Evolutionary conservation across 2,113 vertebrate species (phyloP).

Genomic region (Chamaetylas fuelleborni): DNA sequence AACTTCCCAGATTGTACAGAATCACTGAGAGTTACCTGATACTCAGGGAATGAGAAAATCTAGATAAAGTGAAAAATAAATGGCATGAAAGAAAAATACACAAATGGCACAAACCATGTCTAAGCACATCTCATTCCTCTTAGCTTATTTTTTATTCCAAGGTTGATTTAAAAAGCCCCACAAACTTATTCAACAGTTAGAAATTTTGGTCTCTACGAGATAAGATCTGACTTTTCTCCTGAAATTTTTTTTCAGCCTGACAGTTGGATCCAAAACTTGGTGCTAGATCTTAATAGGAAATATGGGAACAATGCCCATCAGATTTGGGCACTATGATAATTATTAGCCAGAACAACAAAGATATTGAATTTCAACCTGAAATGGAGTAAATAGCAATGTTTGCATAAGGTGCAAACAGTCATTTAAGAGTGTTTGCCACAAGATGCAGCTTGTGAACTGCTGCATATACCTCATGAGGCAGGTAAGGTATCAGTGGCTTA

Average conservation of each 20-base stretch:
- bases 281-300: not conserved
- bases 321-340: not conserved
- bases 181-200: not conserved
- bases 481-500: not conserved
- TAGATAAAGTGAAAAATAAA: not conserved
- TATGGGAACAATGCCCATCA: not conserved
- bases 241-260: not conserved
- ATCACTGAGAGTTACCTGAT: not conserved
- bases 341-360: not conserved
- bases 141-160: not conserved
- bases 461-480: not conserved
- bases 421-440: not conserved
- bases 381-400: not conserved
- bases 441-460: not conserved
- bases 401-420: not conserved
- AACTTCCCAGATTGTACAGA: not conserved
- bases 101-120: not conserved
- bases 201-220: not conserved
- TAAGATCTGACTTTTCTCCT: not conserved
- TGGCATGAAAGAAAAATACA: not conserved
- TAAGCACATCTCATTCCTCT: not conserved
- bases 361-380: not conserved
- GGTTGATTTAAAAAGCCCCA: fast-evolving
- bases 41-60: not conserved
- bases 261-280: not conserved